Conservation (phyloP, 2,888 invertebrate species). For the Drosophila quinaria region DNA sequence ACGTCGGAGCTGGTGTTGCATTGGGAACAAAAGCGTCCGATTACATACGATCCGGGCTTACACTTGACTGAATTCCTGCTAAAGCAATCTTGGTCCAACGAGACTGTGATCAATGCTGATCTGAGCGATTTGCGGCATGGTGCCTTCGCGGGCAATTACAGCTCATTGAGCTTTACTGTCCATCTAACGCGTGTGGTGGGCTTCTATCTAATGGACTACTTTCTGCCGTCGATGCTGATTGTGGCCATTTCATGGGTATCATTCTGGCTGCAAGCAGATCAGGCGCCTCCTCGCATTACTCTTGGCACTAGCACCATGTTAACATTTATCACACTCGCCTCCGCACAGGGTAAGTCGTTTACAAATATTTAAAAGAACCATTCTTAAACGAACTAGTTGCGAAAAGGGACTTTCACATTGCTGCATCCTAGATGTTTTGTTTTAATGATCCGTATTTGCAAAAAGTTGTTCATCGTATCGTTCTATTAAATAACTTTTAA, state of each 20-base stretch:
- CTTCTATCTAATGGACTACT: constrained; percentile 95
- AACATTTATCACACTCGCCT: constrained; percentile 94
- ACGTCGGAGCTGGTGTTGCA: constrained; percentile 90
- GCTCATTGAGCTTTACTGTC: constrained; percentile 92
- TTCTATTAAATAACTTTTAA: too few species aligned
- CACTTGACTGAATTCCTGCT: constrained; percentile 93
- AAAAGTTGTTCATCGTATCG: too few species aligned
- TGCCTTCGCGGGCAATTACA: constrained; percentile 93
- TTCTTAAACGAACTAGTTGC: neutral
- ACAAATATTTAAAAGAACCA: neutral
- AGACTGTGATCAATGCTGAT: constrained; percentile 90
- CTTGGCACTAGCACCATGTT: constrained; percentile 94
- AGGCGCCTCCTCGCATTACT: constrained; percentile 93
- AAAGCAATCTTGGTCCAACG: constrained; percentile 90
- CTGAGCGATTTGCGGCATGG: constrained; percentile 90
- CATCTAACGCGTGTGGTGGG: constrained; percentile 93
- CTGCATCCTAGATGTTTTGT: too few species aligned
- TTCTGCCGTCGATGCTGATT: constrained; percentile 94
- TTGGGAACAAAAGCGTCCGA: constrained; percentile 92
- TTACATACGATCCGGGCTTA: constrained; percentile 91
- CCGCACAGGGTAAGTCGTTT: constrained; percentile 88
- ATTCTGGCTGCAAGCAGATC: constrained; percentile 95
- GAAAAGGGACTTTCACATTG: neutral
- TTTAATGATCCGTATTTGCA: too few species aligned
- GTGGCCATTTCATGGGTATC: constrained; percentile 96